Conservation (phyloP, 2,888 invertebrate genomes). For the Ennomos erosarius region DNA sequence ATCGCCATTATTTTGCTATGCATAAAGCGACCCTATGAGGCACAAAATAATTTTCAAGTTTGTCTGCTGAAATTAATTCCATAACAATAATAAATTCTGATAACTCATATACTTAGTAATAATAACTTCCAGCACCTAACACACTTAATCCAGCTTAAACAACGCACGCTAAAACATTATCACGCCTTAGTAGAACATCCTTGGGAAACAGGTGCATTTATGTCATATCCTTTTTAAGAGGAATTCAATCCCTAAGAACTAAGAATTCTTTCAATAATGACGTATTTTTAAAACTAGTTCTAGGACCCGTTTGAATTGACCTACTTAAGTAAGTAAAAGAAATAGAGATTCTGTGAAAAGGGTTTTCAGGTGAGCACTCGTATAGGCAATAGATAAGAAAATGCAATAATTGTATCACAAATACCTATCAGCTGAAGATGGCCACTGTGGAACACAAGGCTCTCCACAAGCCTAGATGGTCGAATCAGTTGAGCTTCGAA, state of each 20-base stretch:
- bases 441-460: too few species aligned
- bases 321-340: background rate
- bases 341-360: background rate
- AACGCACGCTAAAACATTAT: constrained; percentile 34
- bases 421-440: too few species aligned
- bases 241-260: constrained; percentile 17
- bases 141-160: constrained; percentile 25
- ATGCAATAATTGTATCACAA: too few species aligned
- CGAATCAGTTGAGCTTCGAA: too few species aligned
- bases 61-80: too few species aligned
- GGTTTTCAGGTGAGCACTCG: too few species aligned
- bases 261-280: constrained; percentile 7
- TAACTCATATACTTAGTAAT: background rate
- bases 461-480: too few species aligned
- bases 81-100: constrained; percentile 1
- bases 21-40: too few species aligned
- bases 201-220: constrained; percentile 33
- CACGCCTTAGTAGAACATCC: constrained; percentile 34
- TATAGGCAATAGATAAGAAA: too few species aligned
- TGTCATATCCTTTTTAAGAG: constrained; percentile 35
- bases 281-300: constrained; percentile 7
- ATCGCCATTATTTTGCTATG: too few species aligned
- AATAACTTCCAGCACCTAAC: background rate
- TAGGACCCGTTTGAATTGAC: too few species aligned
- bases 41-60: too few species aligned